A percentile compares a stretch with the other conserved stretches of the same genome.
phyloP scores from a whole-genome alignment of 2,888 invertebrate genomes.

The Panzeria rudis region DNA sequence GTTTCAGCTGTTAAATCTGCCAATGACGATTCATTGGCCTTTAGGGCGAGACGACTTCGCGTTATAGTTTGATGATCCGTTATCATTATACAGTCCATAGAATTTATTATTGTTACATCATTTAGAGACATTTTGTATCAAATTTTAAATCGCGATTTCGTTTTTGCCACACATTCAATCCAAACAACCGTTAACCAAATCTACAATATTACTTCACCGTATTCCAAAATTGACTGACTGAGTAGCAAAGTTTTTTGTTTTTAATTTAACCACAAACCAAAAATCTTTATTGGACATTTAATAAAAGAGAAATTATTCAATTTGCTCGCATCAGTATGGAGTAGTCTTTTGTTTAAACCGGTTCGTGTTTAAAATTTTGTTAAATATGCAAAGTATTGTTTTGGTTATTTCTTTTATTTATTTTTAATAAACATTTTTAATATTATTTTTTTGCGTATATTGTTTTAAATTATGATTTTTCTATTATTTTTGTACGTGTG shows the following conservation, averaged over 20 bases:
- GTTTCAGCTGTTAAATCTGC: constrained; percentile 66
- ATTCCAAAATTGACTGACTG: constrained; percentile 62
- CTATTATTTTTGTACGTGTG: constrained; percentile 4
- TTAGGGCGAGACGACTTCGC: constrained; percentile 62
- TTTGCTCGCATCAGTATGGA: constrained; percentile 40
- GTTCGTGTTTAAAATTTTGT: constrained; percentile 51
- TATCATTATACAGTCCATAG: constrained; percentile 68
- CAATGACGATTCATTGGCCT: constrained; percentile 49
- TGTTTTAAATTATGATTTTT: constrained; percentile 28
- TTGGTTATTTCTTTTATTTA: constrained; percentile 39
- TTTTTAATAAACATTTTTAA: constrained; percentile 21
- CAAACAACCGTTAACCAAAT: constrained; percentile 32
- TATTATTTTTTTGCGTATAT: constrained; percentile 14
- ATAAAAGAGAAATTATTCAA: constrained; percentile 60
- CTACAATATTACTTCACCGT: constrained; percentile 42
- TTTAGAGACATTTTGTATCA: constrained; percentile 30
- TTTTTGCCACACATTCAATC: constrained; percentile 17
- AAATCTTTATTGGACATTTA: constrained; percentile 2
- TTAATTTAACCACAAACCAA: constrained; percentile 16
- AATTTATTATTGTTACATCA: constrained; percentile 37
- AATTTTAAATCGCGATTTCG: constrained; percentile 1
- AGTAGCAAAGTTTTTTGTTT: constrained; percentile 41
- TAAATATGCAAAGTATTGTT: constrained; percentile 50
- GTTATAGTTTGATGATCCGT: constrained; percentile 68
- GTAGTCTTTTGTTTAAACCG: constrained; percentile 48